Evolutionary conservation across 2,888 invertebrate genomes (phyloP).

Genomic region (Branchellion lobata): DNA sequence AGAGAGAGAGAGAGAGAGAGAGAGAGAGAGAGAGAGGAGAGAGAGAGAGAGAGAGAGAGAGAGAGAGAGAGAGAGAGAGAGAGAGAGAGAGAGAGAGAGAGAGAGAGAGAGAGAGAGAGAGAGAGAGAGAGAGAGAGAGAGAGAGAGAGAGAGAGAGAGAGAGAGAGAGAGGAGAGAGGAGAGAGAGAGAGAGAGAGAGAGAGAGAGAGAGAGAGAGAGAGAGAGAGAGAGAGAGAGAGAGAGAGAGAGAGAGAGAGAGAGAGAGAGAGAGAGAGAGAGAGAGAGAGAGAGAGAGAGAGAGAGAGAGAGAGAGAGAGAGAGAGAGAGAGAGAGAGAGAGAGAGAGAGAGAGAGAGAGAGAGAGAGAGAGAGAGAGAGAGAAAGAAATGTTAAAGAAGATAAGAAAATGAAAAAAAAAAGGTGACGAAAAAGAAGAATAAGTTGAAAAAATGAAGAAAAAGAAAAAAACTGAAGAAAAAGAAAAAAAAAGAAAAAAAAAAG

Average conservation of each 20-base stretch:
- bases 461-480: no score
- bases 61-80: background rate
- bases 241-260: constrained; percentile 28
- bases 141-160: constrained; percentile 1
- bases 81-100: background rate
- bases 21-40: background rate
- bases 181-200: constrained; percentile 2
- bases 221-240: constrained; percentile 3
- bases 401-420: background rate
- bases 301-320: constrained; percentile 22
- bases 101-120: constrained; percentile 7
- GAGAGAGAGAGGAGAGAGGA: background rate
- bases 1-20: no score
- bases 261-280: constrained; percentile 28
- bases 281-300: constrained; percentile 24
- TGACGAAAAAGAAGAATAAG: no score
- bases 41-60: background rate
- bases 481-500: no score
- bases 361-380: constrained; percentile 3
- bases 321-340: constrained; percentile 7
- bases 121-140: constrained; percentile 7
- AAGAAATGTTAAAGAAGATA: background rate
- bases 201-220: constrained; percentile 3
- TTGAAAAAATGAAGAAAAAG: no score
- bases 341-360: background rate